Percentiles rank a stretch among this genome's conserved stretches.
These are phyloP conservation scores for Psittacula echo DNA, from an alignment of 2,797 vertebrate species.

Conservation along the genomic window DNA sequence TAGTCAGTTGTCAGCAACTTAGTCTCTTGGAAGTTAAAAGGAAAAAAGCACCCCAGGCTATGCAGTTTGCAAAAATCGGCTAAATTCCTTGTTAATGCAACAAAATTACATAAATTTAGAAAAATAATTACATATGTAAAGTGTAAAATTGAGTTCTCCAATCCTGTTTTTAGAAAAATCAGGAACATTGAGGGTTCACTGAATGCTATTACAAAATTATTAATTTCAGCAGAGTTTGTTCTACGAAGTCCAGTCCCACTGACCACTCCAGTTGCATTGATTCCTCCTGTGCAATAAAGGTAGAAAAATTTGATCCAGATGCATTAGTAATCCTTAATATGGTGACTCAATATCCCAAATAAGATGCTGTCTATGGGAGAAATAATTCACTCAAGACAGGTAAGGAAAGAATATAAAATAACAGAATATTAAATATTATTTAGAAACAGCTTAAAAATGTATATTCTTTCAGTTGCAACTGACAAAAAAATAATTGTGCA, in stretches of 20 bases:
- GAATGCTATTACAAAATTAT: not conserved
- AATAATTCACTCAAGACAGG: accelerated
- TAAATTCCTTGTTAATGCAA: not conserved
- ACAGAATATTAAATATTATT: not conserved
- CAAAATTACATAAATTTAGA: not conserved
- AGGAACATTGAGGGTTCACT: not conserved
- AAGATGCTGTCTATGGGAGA: not conserved
- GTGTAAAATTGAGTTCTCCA: not conserved
- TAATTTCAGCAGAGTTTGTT: not conserved
- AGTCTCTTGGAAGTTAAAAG: not conserved
- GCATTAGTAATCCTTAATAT: not conserved
- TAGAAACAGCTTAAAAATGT: not conserved
- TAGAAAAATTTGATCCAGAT: not conserved
- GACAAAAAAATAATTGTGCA: not conserved
- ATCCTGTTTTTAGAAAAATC: not conserved
- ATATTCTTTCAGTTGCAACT: not conserved
- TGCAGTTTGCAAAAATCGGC: not conserved
- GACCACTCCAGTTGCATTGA: not conserved
- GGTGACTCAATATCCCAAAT: not conserved
- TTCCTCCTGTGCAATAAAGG: not conserved
- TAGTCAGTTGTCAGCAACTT: not conserved
- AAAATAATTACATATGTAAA: not conserved
- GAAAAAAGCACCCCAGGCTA: not conserved
- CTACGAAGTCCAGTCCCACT: not conserved
- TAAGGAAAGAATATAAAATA: not conserved